These are phyloP conservation scores for Gryllus longicercus DNA, from an alignment of 2,888 invertebrate species.

Conservation along the genomic window DNA sequence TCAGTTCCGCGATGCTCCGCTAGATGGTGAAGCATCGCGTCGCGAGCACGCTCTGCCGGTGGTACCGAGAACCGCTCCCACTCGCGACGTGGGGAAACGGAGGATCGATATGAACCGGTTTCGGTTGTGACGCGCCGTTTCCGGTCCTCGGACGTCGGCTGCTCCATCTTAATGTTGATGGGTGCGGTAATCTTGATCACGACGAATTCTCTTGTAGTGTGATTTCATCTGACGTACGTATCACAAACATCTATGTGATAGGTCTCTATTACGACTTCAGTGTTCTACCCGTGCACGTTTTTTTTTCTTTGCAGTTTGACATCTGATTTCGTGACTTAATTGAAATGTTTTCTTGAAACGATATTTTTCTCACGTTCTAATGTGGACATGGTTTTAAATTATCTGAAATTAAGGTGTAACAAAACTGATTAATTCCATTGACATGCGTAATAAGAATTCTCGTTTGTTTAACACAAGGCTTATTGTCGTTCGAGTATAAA, in stretches of 20 bases:
- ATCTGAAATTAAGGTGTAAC: too few relatives aligned
- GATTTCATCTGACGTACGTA: background rate
- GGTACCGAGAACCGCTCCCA: background rate
- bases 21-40: background rate
- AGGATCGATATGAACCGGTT: constrained; percentile 10
- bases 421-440: too few relatives aligned
- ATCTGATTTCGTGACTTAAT: too few relatives aligned
- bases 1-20: background rate
- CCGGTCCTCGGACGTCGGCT: background rate
- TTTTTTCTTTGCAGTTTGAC: too few relatives aligned
- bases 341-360: too few relatives aligned
- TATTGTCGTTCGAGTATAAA: too few relatives aligned
- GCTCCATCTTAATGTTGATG: constrained; percentile 17
- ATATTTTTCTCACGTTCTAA: too few relatives aligned
- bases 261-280: background rate
- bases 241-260: background rate
- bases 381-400: too few relatives aligned
- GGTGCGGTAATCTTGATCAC: background rate
- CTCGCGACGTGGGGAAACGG: background rate
- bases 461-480: too few relatives aligned
- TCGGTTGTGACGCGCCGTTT: constrained; percentile 17
- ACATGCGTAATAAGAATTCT: too few relatives aligned
- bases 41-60: background rate
- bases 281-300: too few relatives aligned
- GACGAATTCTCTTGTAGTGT: background rate